Evolutionary conservation across 1,140 invertebrate genomes (phyloP).

Genomic region (Arctopsyche grandis): DNA sequence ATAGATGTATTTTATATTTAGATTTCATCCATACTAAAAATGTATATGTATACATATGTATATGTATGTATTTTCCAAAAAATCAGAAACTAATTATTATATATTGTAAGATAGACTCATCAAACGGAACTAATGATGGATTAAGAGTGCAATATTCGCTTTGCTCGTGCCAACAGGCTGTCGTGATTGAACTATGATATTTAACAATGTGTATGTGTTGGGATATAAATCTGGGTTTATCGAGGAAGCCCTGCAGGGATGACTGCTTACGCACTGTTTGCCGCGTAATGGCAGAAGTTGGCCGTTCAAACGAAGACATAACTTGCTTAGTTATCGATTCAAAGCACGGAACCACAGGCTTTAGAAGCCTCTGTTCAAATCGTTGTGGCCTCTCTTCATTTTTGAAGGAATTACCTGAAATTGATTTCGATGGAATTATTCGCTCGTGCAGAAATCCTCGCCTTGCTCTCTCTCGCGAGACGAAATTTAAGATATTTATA

Average conservation of each 20-base stretch:
- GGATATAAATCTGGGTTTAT: conserved; percentile 32
- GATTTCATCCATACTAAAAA: too few species aligned
- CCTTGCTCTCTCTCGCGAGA: too few species aligned
- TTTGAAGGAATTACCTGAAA: conserved; percentile 7
- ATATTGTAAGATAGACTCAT: too few species aligned
- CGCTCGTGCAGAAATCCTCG: neutral
- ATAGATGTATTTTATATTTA: too few species aligned
- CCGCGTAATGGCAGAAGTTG: conserved; percentile 11
- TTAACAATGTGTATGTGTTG: neutral
- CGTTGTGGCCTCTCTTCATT: neutral
- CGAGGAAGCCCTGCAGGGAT: conserved; percentile 31
- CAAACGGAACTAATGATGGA: too few species aligned
- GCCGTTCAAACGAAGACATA: conserved; percentile 22
- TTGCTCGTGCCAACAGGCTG: too few species aligned
- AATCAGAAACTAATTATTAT: too few species aligned
- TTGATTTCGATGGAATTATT: conserved; percentile 9
- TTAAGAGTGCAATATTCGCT: too few species aligned
- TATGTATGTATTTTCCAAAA: too few species aligned
- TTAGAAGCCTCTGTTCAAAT: neutral
- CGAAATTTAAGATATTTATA: too few species aligned
- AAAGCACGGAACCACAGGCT: conserved; percentile 2
- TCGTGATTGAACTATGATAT: too few species aligned
- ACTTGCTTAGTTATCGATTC: conserved; percentile 14
- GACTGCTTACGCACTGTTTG: conserved; percentile 23
- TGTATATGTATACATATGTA: too few species aligned